Conservation (phyloP, 2,113 vertebrate genomes). For the Istiophorus platypterus region DNA sequence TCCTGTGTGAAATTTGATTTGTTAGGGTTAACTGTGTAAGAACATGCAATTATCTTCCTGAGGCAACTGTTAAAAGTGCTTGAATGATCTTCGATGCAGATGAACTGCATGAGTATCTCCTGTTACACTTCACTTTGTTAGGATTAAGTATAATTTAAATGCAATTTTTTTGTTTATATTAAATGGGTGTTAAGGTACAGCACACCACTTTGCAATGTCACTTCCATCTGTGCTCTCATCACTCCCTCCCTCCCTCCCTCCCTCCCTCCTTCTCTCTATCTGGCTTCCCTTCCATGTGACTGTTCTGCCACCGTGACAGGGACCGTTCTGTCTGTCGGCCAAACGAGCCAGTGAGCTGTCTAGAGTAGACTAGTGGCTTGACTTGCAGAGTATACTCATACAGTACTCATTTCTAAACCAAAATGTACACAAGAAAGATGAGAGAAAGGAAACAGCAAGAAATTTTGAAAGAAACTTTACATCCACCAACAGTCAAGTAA, state of each 20-base stretch:
- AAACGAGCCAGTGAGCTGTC: slow-evolving; percentile 29
- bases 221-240: slow-evolving; percentile 59
- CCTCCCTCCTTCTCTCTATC: not conserved
- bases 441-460: slow-evolving; percentile 1
- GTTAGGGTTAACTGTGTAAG: slow-evolving; percentile 50
- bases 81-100: not conserved
- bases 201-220: slow-evolving; percentile 63
- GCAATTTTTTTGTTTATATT: slow-evolving; percentile 19
- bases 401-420: slow-evolving; percentile 33
- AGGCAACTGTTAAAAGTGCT: slow-evolving; percentile 35
- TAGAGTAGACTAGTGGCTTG: slow-evolving; percentile 30
- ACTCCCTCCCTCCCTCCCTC: not conserved
- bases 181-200: slow-evolving; percentile 35
- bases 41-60: slow-evolving; percentile 46
- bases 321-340: slow-evolving; percentile 49
- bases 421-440: slow-evolving; percentile 10
- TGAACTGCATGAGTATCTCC: slow-evolving; percentile 4
- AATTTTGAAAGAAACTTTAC: slow-evolving; percentile 50
- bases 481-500: slow-evolving; percentile 63
- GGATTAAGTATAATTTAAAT: slow-evolving; percentile 5
- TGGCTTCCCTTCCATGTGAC: slow-evolving; percentile 46
- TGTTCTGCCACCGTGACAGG: slow-evolving; percentile 52
- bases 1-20: slow-evolving; percentile 65
- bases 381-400: slow-evolving; percentile 50
- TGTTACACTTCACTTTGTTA: slow-evolving; percentile 14